Evolutionary conservation across 2,888 invertebrate species (phyloP).

Genomic region (Drosophila ustulata): DNA sequence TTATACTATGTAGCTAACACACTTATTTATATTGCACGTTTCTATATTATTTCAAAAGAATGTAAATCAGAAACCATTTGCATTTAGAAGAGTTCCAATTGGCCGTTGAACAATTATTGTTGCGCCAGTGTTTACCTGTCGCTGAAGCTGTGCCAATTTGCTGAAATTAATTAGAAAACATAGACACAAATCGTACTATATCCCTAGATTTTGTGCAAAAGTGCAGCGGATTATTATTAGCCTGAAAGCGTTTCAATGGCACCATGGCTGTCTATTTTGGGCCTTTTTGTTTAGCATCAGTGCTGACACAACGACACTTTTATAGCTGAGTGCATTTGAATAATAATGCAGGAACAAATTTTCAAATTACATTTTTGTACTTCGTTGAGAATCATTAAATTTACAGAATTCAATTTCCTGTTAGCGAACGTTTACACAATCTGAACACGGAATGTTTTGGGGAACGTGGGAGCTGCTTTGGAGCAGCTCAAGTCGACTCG

Average conservation of each 20-base stretch:
- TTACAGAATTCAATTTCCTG: no score
- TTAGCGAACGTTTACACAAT: no score
- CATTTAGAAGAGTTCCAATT: neutral
- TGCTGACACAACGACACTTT: neutral
- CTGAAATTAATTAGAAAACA: conserved; percentile 8
- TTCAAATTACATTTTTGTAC: neutral
- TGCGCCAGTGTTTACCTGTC: neutral
- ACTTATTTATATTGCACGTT: neutral
- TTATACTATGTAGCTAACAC: neutral
- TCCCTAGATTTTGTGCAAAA: conserved; percentile 18
- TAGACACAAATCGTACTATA: neutral
- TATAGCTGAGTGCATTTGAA: neutral
- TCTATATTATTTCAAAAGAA: neutral
- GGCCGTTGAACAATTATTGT: neutral
- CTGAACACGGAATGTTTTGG: neutral
- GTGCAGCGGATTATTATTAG: conserved; percentile 25
- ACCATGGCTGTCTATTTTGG: conserved; percentile 6
- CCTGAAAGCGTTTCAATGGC: conserved; percentile 15
- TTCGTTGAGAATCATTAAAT: no score
- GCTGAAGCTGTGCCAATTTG: conserved; percentile 19
- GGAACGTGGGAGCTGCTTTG: conserved; percentile 22
- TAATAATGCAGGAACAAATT: neutral
- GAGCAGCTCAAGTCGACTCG: conserved; percentile 27
- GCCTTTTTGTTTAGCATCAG: neutral
- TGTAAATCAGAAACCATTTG: neutral